Percentiles rank a stretch among this genome's conserved stretches.
Conservation (phyloP, 2,797 vertebrate species). For the Eptatretus atami region DNA sequence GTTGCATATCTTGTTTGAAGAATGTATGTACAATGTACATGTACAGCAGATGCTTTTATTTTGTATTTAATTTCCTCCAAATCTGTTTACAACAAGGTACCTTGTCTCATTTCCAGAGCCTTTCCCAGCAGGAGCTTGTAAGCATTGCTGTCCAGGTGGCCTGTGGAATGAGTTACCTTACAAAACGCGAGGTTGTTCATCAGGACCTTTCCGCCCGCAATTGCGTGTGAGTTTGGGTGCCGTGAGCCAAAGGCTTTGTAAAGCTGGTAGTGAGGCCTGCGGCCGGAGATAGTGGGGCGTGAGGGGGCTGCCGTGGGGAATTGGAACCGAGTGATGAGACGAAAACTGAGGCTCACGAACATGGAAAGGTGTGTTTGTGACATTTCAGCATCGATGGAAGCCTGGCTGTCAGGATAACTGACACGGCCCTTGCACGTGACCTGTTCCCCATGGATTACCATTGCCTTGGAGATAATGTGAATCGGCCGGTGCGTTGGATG, state of each 20-base stretch:
- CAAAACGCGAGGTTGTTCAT: conserved; percentile 82
- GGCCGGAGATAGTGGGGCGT: neutral
- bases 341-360: neutral
- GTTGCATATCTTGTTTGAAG: too few species aligned
- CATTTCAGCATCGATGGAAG: conserved; percentile 54
- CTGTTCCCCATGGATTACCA: conserved; percentile 98
- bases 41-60: too few species aligned
- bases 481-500: conserved; percentile 92
- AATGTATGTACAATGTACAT: too few species aligned
- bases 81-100: too few species aligned
- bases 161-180: conserved; percentile 92
- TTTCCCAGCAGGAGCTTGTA: conserved; percentile 89
- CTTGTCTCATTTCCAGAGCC: conserved; percentile 22
- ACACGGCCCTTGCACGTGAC: conserved; percentile 73
- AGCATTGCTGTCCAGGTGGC: conserved; percentile 97
- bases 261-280: too few species aligned
- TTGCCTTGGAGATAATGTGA: conserved; percentile 90
- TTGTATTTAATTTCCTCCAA: too few species aligned
- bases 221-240: conserved; percentile 53
- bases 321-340: neutral
- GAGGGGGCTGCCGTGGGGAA: neutral
- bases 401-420: conserved; percentile 95
- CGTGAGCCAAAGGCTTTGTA: neutral
- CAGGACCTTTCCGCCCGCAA: conserved; percentile 90
- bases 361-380: neutral